phyloP scores from a whole-genome alignment of 2,797 vertebrate species.

The Pampus argenteus region DNA sequence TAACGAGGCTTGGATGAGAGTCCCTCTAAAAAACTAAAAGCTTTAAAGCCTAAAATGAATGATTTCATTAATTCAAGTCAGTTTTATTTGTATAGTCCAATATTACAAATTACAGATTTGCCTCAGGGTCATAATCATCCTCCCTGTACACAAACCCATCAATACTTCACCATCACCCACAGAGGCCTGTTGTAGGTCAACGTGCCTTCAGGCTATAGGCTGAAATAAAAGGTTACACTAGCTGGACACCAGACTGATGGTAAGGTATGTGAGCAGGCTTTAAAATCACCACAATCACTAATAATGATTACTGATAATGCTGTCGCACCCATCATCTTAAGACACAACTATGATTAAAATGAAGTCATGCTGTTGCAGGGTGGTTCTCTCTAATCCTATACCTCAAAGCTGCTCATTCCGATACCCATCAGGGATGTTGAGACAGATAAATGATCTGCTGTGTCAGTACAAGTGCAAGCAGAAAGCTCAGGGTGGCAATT shows the following conservation, averaged over 20 bases:
- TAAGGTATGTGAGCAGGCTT: conserved; percentile 18
- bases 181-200: neutral
- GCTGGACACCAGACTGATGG: conserved; percentile 6
- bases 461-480: conserved; percentile 34
- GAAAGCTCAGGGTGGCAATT: conserved; percentile 19
- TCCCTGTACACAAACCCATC: neutral
- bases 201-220: neutral
- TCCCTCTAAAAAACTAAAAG: neutral
- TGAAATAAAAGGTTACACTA: neutral
- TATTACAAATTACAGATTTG: too few relatives aligned
- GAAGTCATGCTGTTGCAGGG: neutral
- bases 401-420: conserved; percentile 25
- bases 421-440: conserved; percentile 12
- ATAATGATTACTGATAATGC: conserved; percentile 32
- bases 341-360: conserved; percentile 39
- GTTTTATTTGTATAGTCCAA: too few relatives aligned
- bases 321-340: conserved; percentile 25
- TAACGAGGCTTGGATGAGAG: too few relatives aligned
- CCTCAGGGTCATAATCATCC: too few relatives aligned
- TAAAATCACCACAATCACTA: conserved; percentile 24
- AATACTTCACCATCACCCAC: conserved; percentile 4
- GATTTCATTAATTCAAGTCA: too few relatives aligned
- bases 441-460: conserved; percentile 46
- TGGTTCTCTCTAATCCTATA: conserved; percentile 25
- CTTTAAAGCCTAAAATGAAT: neutral